Evolutionary conservation across 37 sponge, comb jelly and placozoan species (phyloP), one percentile per base, ranked within the genome.

Genomic region (Theonella swinhoei): DNA sequence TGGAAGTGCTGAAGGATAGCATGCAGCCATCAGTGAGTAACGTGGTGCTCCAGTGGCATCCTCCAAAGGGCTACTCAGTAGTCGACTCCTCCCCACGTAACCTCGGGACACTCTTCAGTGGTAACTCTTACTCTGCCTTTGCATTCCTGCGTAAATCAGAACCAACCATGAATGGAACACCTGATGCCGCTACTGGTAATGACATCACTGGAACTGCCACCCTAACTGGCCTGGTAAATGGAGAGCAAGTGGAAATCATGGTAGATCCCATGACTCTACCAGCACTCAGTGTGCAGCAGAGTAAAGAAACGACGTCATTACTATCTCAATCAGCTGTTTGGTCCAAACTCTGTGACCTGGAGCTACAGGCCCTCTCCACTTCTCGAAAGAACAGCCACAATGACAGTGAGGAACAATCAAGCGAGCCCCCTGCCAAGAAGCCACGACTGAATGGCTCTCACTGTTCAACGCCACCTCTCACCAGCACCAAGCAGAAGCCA

Each of bases 1-100:
- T 88, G 82, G 76, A 75, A 35, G 82, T 82, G 19, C 63, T 88
- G 33, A 47, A 70, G 25, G 83, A 81, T 24, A 88, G 88, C 65
- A 33, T 88, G 39, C 24, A 81, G 72, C 88, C 88, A 4, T 33
- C 62, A 4, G 11, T 88, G 41, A 77, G 43, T 24, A 62, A 88
- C 31, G 32, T 75, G 39, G 26, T 30, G 28, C 75, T 82, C 30
- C 33, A 25, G 62, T 88, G 88, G 88, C 34, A 69, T 31, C 83
- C 83, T 38, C 88, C 88, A 59, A 19, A 37, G 22, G 82, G 82
- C 29, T 88, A 82, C 69, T 40, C 82, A 0, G 43, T 88, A 14
- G 64, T 82, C 31, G 82, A 77, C 20, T 64, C 71, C 47, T 36
- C 77, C 24, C 82, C 82, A 0, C 68, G 54, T 33, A 41, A 30